Evolutionary conservation across 2,113 vertebrate species (phyloP).

Genomic region (Pteropus alecto): DNA sequence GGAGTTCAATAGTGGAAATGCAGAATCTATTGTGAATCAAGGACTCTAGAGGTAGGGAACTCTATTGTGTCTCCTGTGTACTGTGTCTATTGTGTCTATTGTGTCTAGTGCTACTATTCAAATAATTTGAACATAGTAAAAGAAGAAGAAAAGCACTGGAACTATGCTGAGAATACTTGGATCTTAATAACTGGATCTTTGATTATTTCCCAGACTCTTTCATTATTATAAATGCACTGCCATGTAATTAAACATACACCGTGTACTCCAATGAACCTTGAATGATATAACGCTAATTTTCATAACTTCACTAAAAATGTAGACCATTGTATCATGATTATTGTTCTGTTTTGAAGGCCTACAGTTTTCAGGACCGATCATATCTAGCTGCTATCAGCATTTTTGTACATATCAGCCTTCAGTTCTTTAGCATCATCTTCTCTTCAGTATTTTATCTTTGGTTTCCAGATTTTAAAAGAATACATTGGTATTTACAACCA

Average conservation of each 20-base stretch:
- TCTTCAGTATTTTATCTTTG: slow-evolving; percentile 9
- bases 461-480: neutral
- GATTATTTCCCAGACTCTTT: neutral
- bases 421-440: neutral
- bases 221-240: neutral
- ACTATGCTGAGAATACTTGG: neutral
- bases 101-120: neutral
- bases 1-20: neutral
- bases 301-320: neutral
- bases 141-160: neutral
- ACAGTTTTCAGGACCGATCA: neutral
- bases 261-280: neutral
- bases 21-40: neutral
- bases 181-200: neutral
- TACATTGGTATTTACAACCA: neutral
- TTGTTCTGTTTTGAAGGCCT: neutral
- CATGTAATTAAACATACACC: neutral
- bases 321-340: neutral
- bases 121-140: neutral
- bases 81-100: too few species aligned
- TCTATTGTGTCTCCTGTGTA: too few species aligned
- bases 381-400: neutral
- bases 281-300: neutral
- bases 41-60: neutral
- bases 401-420: neutral